Percentiles rank a stretch among this genome's conserved stretches.
These are phyloP conservation scores for Bombus waltoni DNA, from an alignment of 1,140 invertebrate genomes.

Conservation along the genomic window DNA sequence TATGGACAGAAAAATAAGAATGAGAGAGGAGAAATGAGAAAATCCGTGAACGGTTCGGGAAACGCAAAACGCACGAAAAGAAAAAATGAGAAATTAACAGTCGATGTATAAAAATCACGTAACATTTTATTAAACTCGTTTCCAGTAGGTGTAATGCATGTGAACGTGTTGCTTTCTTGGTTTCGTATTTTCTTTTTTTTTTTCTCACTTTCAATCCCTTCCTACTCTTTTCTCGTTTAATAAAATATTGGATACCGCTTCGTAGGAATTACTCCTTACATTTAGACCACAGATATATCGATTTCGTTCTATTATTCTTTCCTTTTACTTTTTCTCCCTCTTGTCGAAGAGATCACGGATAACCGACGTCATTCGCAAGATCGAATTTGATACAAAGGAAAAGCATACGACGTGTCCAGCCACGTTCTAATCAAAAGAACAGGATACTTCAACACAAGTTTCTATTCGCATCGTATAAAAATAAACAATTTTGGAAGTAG, in stretches of 20 bases:
- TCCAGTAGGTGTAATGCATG: slow-evolving; percentile 71
- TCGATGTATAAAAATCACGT: slow-evolving; percentile 76
- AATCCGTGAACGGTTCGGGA: slow-evolving; percentile 23
- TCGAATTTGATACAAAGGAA: slow-evolving; percentile 62
- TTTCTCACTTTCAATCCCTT: background rate
- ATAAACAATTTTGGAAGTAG: slow-evolving; percentile 78
- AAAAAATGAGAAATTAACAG: slow-evolving; percentile 74
- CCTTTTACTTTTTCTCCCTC: background rate
- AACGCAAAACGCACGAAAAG: slow-evolving; percentile 51
- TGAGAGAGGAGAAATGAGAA: slow-evolving; percentile 24
- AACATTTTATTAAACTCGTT: slow-evolving; percentile 79
- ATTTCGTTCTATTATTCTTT: slow-evolving; percentile 3
- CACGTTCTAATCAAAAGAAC: slow-evolving; percentile 69
- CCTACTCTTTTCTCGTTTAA: slow-evolving; percentile 48
- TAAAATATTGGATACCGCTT: slow-evolving; percentile 79
- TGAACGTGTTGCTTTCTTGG: slow-evolving; percentile 72
- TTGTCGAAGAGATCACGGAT: slow-evolving; percentile 39
- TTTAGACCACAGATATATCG: slow-evolving; percentile 44
- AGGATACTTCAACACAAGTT: slow-evolving; percentile 29
- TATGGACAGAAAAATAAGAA: background rate
- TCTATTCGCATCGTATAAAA: slow-evolving; percentile 76
- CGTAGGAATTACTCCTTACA: slow-evolving; percentile 56
- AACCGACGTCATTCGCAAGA: slow-evolving; percentile 37
- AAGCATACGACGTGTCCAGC: slow-evolving; percentile 43
- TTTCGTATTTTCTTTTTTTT: too few relatives aligned